Evolutionary conservation across 2,888 invertebrate genomes (phyloP), one percentile per base, ranked within the genome.

Genomic region (Myathropa florea): DNA sequence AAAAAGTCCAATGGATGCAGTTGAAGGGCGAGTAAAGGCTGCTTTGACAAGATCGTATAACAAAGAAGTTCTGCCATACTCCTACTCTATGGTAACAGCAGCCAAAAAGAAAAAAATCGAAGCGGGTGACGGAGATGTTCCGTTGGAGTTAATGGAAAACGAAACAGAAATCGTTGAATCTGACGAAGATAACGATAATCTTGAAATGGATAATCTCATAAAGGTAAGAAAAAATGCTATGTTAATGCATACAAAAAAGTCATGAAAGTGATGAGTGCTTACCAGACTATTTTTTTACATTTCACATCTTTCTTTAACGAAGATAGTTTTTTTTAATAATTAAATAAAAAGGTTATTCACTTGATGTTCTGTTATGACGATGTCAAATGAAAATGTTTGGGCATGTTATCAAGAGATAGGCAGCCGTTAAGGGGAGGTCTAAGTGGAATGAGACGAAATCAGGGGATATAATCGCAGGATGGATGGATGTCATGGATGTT

Each of bases 31-130:
- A 93, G 96, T 97, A 0, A 99, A 99, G 93, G 95, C 98, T 0
- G 97, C 98, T 0, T 96, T 99, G 92, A 99, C 99, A 0, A 95
- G 98, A 57, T 94, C 96, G 0, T 98, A 97, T 92, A 99, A 99
- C 92, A 99, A 99, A 92, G 95, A 95, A 88, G 94, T 95, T 0
- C 94, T 95, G 64, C 94, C 96, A 75, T 94, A 97, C 73, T 97
- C 98, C 0, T 98, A 98, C 92, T 95, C 97, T 10, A 91, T 90
- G 90, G 95, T 94, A 59, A 93, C 94, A 4, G 93, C 93, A 1
- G 91, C 95, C 4, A 95, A 95, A 89, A 95, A 95, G 89, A 96
- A 95, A 72, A 94, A 94, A 60, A 93, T 93, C 0, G 92, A 91
- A 18, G 93, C 93, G 2, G 93, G 93, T 14, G 92, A 92, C 1